These are phyloP conservation scores for Montipora capitata DNA, from an alignment of 92 coral and sea anemone species.

Conservation along the genomic window DNA sequence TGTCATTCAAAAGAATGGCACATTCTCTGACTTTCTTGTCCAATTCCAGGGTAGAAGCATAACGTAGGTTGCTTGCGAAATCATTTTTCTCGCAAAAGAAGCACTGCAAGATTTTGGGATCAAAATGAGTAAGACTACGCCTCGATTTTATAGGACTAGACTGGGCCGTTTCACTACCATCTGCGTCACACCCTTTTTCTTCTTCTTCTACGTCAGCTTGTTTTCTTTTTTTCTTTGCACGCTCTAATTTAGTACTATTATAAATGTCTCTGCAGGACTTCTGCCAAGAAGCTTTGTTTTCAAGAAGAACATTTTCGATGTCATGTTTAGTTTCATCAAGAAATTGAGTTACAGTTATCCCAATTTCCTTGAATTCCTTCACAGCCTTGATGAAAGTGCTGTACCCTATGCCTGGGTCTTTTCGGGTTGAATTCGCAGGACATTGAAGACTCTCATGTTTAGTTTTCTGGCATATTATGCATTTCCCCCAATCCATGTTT, in stretches of 20 bases:
- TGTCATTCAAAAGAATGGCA: neutral
- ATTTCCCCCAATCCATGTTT: too few relatives aligned
- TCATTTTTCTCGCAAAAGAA: constrained; percentile 63
- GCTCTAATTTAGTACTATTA: constrained; percentile 61
- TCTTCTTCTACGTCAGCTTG: constrained; percentile 37
- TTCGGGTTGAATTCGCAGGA: too few relatives aligned
- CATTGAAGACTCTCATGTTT: too few relatives aligned
- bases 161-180: constrained; percentile 23
- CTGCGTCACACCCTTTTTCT: constrained; percentile 27
- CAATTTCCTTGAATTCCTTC: too few relatives aligned
- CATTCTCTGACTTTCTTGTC: constrained; percentile 65
- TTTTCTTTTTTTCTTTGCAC: constrained; percentile 53
- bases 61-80: constrained; percentile 52
- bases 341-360: neutral
- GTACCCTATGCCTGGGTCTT: too few relatives aligned
- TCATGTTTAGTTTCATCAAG: constrained; percentile 37
- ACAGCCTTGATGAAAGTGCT: too few relatives aligned
- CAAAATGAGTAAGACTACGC: constrained; percentile 36
- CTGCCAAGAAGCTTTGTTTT: constrained; percentile 53
- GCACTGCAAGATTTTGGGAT: constrained; percentile 38
- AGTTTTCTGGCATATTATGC: too few relatives aligned
- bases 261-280: constrained; percentile 67
- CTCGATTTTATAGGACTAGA: constrained; percentile 47
- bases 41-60: constrained; percentile 64
- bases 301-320: constrained; percentile 42